phyloP scores from a whole-genome alignment of 2,888 invertebrate genomes.

The Dynastes tityus region DNA sequence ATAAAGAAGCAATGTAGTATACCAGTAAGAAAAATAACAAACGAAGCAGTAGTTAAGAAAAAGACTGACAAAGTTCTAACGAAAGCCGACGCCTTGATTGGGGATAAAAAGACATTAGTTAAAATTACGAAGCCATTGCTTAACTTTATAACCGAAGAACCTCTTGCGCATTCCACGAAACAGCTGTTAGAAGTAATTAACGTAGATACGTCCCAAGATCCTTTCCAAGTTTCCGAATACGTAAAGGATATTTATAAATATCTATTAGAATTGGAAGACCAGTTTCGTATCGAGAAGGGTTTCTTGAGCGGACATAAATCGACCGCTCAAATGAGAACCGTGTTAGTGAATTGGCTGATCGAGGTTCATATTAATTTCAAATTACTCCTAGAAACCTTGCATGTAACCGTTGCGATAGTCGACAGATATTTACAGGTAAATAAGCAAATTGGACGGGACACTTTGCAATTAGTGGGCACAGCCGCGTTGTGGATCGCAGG shows the following conservation, averaged over 20 bases:
- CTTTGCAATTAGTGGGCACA: slow-evolving; percentile 90
- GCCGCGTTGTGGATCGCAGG: slow-evolving; percentile 92
- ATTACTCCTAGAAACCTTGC: slow-evolving; percentile 90
- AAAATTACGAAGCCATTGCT: slow-evolving; percentile 18
- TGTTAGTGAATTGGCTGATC: slow-evolving; percentile 94
- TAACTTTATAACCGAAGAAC: slow-evolving; percentile 22
- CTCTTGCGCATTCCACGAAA: slow-evolving; percentile 53
- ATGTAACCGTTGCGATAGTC: slow-evolving; percentile 88
- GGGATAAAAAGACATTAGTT: slow-evolving; percentile 36
- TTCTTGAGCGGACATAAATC: slow-evolving; percentile 79
- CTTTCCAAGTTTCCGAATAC: slow-evolving; percentile 87
- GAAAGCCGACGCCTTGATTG: background rate
- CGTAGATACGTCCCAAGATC: slow-evolving; percentile 78
- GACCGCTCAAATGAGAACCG: slow-evolving; percentile 89
- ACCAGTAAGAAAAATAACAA: background rate
- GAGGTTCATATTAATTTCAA: slow-evolving; percentile 93
- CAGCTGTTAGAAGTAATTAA: slow-evolving; percentile 49
- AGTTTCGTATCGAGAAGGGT: slow-evolving; percentile 77
- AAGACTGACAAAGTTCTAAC: background rate
- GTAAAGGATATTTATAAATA: slow-evolving; percentile 92
- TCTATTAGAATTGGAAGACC: slow-evolving; percentile 82
- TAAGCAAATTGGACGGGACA: slow-evolving; percentile 62
- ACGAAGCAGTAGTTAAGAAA: background rate
- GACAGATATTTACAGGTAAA: slow-evolving; percentile 90
- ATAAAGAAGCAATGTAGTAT: background rate